These are phyloP conservation scores for Periparus ater DNA, from an alignment of 2,797 vertebrate genomes.

Conservation along the genomic window DNA sequence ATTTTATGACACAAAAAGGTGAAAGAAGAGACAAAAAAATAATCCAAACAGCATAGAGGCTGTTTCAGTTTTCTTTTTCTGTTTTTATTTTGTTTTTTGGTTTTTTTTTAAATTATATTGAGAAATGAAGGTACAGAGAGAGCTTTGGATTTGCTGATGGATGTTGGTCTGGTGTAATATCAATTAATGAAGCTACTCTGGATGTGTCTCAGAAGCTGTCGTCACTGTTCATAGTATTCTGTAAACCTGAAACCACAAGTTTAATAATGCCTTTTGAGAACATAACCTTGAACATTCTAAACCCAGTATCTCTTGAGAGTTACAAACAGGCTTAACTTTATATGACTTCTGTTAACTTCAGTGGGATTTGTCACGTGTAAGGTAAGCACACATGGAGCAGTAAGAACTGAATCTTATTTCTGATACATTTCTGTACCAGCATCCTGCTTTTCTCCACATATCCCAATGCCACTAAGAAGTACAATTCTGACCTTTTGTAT, in stretches of 20 bases:
- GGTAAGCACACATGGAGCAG: slow-evolving; percentile 11
- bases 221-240: not conserved
- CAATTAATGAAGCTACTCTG: not conserved
- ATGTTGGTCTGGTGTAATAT: not conserved
- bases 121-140: not conserved
- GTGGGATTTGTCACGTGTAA: not conserved
- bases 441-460: slow-evolving; percentile 31
- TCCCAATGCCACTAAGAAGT: slow-evolving; percentile 54
- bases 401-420: slow-evolving; percentile 10
- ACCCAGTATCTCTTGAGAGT: not conserved
- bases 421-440: slow-evolving; percentile 5
- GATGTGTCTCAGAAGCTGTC: slow-evolving; percentile 27
- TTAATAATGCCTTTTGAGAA: slow-evolving; percentile 48
- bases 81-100: not conserved
- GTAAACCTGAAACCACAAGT: slow-evolving; percentile 45
- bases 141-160: not conserved
- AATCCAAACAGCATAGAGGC: not conserved
- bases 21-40: not conserved
- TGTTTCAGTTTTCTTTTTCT: not conserved
- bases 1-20: not conserved
- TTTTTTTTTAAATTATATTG: not conserved
- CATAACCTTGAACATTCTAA: slow-evolving; percentile 36
- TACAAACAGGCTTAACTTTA: not conserved
- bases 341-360: not conserved
- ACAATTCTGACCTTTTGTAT: slow-evolving; percentile 55